A percentile compares a stretch with the other conserved stretches of the same genome.
phyloP scores from a whole-genome alignment of 92 coral and sea anemone species.

The Paragorgia papillata region DNA sequence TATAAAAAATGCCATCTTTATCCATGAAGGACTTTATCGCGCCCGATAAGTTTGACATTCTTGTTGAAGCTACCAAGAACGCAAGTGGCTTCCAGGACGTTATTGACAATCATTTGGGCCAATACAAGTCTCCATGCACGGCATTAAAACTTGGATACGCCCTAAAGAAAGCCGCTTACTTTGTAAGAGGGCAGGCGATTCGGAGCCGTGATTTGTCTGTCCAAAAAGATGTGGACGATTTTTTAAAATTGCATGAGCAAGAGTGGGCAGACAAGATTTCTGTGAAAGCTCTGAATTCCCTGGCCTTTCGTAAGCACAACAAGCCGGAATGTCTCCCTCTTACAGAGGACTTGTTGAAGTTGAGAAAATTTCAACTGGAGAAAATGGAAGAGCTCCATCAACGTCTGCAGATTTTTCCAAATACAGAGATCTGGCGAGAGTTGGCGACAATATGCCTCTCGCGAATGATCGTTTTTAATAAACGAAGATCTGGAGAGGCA shows the following conservation, averaged over 20 bases:
- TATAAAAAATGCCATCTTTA: background rate
- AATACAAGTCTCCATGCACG: background rate
- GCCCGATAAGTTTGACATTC: too few relatives aligned
- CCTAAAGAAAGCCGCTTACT: background rate
- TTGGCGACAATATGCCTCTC: too few relatives aligned
- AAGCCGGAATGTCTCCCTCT: background rate
- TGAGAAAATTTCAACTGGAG: background rate
- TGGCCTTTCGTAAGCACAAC: too few relatives aligned
- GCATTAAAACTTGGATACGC: background rate
- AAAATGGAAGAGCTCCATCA: too few relatives aligned
- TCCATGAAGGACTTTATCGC: too few relatives aligned
- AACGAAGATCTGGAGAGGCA: background rate
- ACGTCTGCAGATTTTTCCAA: background rate
- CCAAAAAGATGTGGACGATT: background rate
- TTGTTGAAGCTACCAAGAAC: background rate
- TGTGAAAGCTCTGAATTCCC: background rate
- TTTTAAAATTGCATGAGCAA: too few relatives aligned
- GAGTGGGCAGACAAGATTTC: too few relatives aligned
- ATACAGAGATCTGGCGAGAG: constrained; percentile 1
- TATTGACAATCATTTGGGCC: background rate
- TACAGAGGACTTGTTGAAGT: background rate
- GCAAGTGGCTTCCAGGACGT: background rate
- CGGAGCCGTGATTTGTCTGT: background rate
- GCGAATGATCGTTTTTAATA: too few relatives aligned
- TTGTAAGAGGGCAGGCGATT: background rate